phyloP scores from a whole-genome alignment of 2,797 vertebrate genomes.

The Nannoperca obscura region DNA sequence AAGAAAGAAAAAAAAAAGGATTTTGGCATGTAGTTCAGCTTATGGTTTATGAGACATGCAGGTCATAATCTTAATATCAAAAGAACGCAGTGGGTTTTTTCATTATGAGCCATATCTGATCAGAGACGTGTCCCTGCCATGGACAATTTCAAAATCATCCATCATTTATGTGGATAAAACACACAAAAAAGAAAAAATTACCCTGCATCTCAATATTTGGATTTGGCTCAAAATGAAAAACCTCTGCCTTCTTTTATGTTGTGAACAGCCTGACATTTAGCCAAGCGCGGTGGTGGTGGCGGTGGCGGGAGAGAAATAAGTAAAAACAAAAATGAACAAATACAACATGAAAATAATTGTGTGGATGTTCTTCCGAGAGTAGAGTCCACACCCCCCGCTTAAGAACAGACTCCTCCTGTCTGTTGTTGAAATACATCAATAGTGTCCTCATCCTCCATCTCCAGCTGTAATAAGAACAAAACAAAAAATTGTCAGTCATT shows the following conservation, averaged over 20 bases:
- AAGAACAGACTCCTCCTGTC: conserved; percentile 88
- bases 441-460: conserved; percentile 96
- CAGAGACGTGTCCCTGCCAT: conserved; percentile 41
- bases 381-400: conserved; percentile 65
- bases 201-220: conserved; percentile 52
- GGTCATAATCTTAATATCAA: conserved; percentile 44
- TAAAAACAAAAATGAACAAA: conserved; percentile 56
- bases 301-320: not conserved
- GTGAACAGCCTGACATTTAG: conserved; percentile 47
- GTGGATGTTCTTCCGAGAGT: conserved; percentile 61
- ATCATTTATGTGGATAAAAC: conserved; percentile 52
- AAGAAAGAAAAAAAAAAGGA: not conserved
- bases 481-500: not conserved
- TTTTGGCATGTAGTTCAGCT: conserved; percentile 60
- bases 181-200: conserved; percentile 24
- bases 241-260: conserved; percentile 27
- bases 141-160: conserved; percentile 50
- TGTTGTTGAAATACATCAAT: conserved; percentile 97
- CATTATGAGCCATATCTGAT: conserved; percentile 40
- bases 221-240: conserved; percentile 47
- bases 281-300: conserved; percentile 25
- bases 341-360: conserved; percentile 57
- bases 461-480: conserved; percentile 84
- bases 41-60: conserved; percentile 50
- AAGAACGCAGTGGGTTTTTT: not conserved